A percentile compares a stretch with the other conserved stretches of the same genome.
Evolutionary conservation across 2,797 vertebrate species (phyloP).

Genomic region (Alosa sapidissima): DNA sequence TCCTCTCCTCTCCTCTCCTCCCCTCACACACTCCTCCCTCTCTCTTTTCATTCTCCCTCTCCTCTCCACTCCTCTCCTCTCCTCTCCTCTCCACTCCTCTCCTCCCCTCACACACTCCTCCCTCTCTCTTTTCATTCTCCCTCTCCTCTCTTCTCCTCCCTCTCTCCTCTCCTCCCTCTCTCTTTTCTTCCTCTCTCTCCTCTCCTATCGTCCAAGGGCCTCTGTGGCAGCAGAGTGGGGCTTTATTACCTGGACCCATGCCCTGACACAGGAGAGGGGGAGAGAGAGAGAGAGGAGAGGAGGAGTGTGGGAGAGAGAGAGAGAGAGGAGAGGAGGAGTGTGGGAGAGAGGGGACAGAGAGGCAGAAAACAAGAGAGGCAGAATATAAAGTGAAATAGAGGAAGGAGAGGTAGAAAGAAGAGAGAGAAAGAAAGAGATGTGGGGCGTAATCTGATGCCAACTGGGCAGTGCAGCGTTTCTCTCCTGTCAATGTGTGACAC

Average conservation of each 20-base stretch:
- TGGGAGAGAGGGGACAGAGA: neutral
- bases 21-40: slow-evolving; percentile 8
- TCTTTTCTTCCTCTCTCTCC: neutral
- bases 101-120: slow-evolving; percentile 21
- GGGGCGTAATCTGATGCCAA: slow-evolving; percentile 19
- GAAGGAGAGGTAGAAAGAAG: neutral
- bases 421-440: slow-evolving; percentile 21
- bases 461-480: slow-evolving; percentile 16
- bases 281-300: slow-evolving; percentile 19
- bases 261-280: neutral
- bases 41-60: too few relatives aligned
- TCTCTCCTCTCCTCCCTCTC: slow-evolving; percentile 21
- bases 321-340: neutral
- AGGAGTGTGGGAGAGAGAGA: neutral
- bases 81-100: slow-evolving; percentile 17
- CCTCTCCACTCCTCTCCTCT: neutral
- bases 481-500: neutral
- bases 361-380: slow-evolving; percentile 23
- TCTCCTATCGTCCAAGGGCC: slow-evolving; percentile 2
- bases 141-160: slow-evolving; percentile 3
- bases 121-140: too few relatives aligned
- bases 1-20: too few relatives aligned
- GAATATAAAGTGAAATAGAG: neutral
- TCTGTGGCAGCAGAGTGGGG: slow-evolving; percentile 22
- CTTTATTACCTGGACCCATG: slow-evolving; percentile 43